Conservation (phyloP, 2,113 vertebrate species). For the Psephotus haematonotus region DNA sequence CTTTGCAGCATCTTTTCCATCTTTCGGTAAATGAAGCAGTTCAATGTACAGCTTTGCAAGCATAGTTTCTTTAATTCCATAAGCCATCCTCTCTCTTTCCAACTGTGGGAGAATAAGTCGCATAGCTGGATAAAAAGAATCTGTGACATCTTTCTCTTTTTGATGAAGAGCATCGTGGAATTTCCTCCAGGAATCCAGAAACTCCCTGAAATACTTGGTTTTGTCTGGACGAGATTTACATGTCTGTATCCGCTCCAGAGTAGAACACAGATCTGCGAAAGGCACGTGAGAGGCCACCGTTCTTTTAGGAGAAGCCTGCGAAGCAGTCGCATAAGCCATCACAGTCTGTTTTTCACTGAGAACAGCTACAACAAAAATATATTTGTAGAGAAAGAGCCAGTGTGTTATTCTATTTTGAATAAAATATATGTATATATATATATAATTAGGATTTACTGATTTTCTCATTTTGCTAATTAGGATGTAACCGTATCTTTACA, state of each 20-base stretch:
- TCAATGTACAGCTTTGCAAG: slow-evolving; percentile 96
- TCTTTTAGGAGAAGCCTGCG: slow-evolving; percentile 5
- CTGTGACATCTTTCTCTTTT: slow-evolving; percentile 78
- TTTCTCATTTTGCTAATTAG: neutral
- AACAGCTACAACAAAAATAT: neutral
- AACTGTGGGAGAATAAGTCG: slow-evolving; percentile 91
- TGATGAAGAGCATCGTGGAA: slow-evolving; percentile 92
- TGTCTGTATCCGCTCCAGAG: slow-evolving; percentile 90
- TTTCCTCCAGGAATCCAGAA: slow-evolving; percentile 91
- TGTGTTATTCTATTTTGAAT: rapidly evolving
- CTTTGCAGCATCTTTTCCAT: slow-evolving; percentile 90
- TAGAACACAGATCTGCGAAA: slow-evolving; percentile 88
- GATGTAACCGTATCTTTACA: neutral
- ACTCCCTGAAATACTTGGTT: slow-evolving; percentile 82
- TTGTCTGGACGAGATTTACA: slow-evolving; percentile 87
- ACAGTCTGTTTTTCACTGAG: neutral
- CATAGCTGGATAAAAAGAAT: slow-evolving; percentile 97
- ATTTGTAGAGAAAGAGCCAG: neutral
- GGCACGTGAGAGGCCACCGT: slow-evolving; percentile 89
- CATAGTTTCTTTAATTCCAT: slow-evolving; percentile 98
- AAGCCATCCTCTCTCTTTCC: slow-evolving; percentile 94
- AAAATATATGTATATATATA: rapidly evolving
- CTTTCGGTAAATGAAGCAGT: slow-evolving; percentile 87
- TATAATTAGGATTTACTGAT: neutral
- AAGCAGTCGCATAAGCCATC: slow-evolving; percentile 68